Evolutionary conservation across 92 coral and sea anemone genomes (phyloP), one percentile per base, ranked within the genome.

Genomic region (Galaxea fascicularis): DNA sequence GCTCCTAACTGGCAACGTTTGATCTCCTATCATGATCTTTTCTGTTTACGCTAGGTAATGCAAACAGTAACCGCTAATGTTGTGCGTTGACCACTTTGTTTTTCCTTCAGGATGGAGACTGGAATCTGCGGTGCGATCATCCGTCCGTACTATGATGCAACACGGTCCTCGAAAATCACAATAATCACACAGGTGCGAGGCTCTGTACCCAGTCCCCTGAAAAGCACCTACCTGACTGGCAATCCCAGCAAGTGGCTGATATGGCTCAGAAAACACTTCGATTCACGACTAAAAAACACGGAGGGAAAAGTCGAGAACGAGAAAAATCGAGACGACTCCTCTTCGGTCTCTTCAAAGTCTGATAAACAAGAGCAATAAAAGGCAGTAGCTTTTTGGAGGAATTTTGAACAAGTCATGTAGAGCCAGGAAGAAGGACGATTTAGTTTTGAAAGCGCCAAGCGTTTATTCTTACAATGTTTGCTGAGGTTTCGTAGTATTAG

Each of bases 111-210:
- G 70, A 73, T 94, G 65, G 89, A 86, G 56, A 82, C 95, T 78
- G 76, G 79, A 13, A 88, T 83, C 30, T 92, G 95, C 41, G 98
- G 98, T 1, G 89, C 90, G 0, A 88, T 94, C 30, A 80, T 94
- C 63, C 95, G 98, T 54, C 98, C 98, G n/a, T 75, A 88, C 56
- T 86, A 81, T 65, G 98, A 85, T 87, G 95, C 90, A 8, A 86
- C 90, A 67, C 77, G 80, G 45, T 88, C 96, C n/a, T 93, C 92
- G 62, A 90, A 88, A 35, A 73, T 94, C 52, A 92, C 90, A 21
- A 80, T 94, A 9, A 90, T 94, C 72, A 92, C 95, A 78, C 98
- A 94, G 82, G 90, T 94, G 57, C 95, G 92, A 81, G 94, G 93
- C 82, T 81, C 90, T 64, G 88, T 93, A 56, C 93, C 94, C 64